These are phyloP conservation scores for Telenomus remus DNA, from an alignment of 1,140 invertebrate genomes.

Conservation along the genomic window DNA sequence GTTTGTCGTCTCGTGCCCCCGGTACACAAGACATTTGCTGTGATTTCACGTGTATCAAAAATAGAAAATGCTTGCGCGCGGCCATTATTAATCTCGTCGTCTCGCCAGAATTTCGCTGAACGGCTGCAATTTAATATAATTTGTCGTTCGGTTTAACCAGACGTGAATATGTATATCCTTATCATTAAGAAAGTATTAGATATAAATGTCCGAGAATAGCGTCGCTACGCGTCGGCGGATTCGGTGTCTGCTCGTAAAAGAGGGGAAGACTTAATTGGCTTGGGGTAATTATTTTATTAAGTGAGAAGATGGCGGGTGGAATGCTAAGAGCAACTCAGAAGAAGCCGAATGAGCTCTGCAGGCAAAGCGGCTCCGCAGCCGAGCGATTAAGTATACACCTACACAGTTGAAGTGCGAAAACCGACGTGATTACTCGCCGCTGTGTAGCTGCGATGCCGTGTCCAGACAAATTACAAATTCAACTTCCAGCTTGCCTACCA, in stretches of 20 bases:
- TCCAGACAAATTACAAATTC: not conserved
- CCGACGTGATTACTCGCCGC: not conserved
- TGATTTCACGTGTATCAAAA: too few relatives aligned
- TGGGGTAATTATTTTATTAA: conserved; percentile 75
- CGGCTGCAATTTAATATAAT: not conserved
- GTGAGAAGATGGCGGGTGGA: conserved; percentile 74
- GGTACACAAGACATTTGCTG: too few relatives aligned
- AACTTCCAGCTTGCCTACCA: not conserved
- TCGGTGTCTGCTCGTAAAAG: conserved; percentile 24
- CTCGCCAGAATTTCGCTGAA: too few relatives aligned
- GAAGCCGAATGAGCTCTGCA: conserved; percentile 44
- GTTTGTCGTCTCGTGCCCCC: too few relatives aligned
- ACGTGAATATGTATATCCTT: conserved; percentile 9
- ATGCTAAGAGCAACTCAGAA: conserved; percentile 67
- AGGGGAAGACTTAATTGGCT: conserved; percentile 70
- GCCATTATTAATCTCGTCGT: too few relatives aligned
- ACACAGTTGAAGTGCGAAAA: conserved; percentile 44
- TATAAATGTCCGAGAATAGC: conserved; percentile 42
- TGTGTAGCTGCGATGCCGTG: not conserved
- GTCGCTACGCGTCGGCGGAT: conserved; percentile 36
- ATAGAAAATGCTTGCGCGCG: too few relatives aligned
- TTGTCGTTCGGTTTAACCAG: conserved; percentile 7
- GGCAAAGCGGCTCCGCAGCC: conserved; percentile 40
- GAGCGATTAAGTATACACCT: conserved; percentile 56
- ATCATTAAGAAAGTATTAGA: conserved; percentile 33